Evolutionary conservation across 1,140 invertebrate species (phyloP).

Genomic region (Drosophila bocqueti): DNA sequence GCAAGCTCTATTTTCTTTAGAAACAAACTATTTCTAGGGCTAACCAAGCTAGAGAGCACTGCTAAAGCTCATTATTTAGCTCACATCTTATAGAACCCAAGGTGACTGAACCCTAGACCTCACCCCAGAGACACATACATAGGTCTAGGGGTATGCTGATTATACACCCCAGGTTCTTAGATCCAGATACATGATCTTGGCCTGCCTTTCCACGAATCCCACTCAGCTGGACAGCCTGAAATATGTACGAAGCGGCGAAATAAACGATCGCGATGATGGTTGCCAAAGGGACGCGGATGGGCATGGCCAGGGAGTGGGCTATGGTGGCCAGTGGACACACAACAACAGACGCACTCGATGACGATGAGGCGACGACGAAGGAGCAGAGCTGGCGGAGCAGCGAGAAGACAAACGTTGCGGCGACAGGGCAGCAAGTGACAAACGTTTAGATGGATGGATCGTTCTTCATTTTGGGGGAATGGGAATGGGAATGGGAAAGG

Average conservation of each 20-base stretch:
- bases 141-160: neutral
- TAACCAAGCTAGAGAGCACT: neutral
- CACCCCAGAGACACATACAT: neutral
- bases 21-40: neutral
- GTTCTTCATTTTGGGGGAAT: constrained; percentile 61
- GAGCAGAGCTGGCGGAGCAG: constrained; percentile 68
- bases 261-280: constrained; percentile 61
- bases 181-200: constrained; percentile 37
- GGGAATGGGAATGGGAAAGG: neutral
- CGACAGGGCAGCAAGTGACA: constrained; percentile 79
- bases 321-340: constrained; percentile 4
- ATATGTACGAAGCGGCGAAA: constrained; percentile 49
- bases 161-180: constrained; percentile 4
- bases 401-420: constrained; percentile 80
- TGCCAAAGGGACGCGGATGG: constrained; percentile 21
- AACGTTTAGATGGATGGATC: constrained; percentile 82
- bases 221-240: constrained; percentile 56
- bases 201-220: constrained; percentile 31
- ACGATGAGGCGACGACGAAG: constrained; percentile 55
- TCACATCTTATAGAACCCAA: neutral
- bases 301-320: neutral
- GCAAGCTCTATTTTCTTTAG: neutral
- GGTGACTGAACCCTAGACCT: neutral
- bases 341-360: constrained; percentile 29
- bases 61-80: neutral